Evolutionary conservation across 2,113 vertebrate genomes (phyloP).

Genomic region (Suricata suricatta): DNA sequence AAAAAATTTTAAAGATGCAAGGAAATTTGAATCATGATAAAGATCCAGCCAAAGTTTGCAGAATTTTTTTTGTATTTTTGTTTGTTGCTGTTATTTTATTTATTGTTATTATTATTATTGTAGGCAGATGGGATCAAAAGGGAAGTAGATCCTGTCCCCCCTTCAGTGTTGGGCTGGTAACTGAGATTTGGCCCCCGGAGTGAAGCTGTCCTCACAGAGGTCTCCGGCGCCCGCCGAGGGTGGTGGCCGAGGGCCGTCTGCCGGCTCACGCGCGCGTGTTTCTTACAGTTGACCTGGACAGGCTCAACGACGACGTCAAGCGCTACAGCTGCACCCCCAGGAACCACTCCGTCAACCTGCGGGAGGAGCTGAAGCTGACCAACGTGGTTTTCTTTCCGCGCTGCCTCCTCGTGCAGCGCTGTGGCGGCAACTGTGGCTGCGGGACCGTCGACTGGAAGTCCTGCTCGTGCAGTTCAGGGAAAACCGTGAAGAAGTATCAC

Average conservation of each 20-base stretch:
- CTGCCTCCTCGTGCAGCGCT: constrained; percentile 96
- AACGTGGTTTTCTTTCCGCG: constrained; percentile 95
- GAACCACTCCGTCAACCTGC: constrained; percentile 95
- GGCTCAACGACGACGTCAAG: constrained; percentile 94
- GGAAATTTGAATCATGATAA: not conserved
- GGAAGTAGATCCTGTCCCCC: not conserved
- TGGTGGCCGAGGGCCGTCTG: fast-evolving
- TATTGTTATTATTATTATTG: not conserved
- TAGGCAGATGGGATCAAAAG: not conserved
- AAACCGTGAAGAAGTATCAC: constrained; percentile 92
- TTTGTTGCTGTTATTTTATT: not conserved
- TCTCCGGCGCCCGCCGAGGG: not conserved
- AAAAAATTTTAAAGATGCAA: not conserved
- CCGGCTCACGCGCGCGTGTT: constrained; percentile 3
- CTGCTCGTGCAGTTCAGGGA: constrained; percentile 91
- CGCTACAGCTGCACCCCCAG: constrained; percentile 97
- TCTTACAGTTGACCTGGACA: constrained; percentile 94
- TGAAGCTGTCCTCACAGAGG: not conserved
- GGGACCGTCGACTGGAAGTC: constrained; percentile 92
- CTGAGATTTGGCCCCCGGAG: not conserved
- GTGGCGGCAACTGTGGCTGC: constrained; percentile 96
- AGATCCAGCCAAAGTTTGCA: not conserved
- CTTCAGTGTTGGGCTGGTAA: not conserved
- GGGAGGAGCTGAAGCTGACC: constrained; percentile 93
- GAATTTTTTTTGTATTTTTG: not conserved